Conservation (phyloP, 2,797 vertebrate species). For the Pangasius macronema region DNA sequence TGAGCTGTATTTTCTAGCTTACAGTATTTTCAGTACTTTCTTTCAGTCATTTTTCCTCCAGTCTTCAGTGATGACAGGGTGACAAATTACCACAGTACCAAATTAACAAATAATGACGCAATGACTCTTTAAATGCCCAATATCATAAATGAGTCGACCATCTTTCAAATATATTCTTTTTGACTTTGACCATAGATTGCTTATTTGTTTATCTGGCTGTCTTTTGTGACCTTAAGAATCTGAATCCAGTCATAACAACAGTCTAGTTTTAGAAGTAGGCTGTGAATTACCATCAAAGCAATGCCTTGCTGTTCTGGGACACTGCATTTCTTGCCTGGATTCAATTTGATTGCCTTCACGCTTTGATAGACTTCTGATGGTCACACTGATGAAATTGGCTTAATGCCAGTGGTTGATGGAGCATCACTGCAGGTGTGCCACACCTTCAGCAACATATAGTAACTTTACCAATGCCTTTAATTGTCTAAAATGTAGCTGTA, state of each 20-base stretch:
- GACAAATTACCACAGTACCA: background rate
- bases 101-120: background rate
- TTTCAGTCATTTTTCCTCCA: background rate
- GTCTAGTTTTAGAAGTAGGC: background rate
- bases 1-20: background rate
- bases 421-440: slow-evolving; percentile 13
- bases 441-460: background rate
- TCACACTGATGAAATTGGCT: slow-evolving; percentile 19
- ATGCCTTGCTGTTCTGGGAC: slow-evolving; percentile 7
- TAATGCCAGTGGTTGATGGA: slow-evolving; percentile 1
- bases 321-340: slow-evolving; percentile 1
- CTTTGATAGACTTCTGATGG: slow-evolving; percentile 4
- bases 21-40: background rate
- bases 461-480: background rate
- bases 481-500: background rate
- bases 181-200: background rate
- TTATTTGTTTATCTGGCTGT: slow-evolving; percentile 7
- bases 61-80: background rate
- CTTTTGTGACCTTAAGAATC: background rate
- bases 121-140: background rate
- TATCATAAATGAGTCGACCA: background rate
- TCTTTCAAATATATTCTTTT: background rate
- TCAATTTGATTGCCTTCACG: slow-evolving; percentile 4
- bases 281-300: background rate
- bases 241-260: slow-evolving; percentile 1